Conservation (phyloP, 2,888 invertebrate species). For the Drosophila sordidapex region DNA sequence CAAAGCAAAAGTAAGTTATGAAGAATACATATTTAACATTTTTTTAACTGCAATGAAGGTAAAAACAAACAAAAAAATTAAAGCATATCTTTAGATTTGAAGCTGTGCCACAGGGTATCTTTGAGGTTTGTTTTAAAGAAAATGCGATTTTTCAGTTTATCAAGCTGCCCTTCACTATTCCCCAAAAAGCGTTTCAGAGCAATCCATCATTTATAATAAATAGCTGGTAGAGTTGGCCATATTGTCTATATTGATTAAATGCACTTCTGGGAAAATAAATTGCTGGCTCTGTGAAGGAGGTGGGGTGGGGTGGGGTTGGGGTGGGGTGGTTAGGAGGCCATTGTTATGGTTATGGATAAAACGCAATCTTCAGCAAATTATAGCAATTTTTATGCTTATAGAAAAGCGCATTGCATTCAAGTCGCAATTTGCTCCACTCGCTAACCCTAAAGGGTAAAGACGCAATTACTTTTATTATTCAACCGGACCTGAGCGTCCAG, state of each 20-base stretch:
- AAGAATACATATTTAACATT: not conserved
- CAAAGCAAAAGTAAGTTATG: not conserved
- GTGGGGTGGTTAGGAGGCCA: constrained; percentile 18
- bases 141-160: constrained; percentile 2
- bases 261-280: constrained; percentile 69
- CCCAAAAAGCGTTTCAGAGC: constrained; percentile 35
- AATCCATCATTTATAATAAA: constrained; percentile 74
- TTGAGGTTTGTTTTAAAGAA: not conserved
- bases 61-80: not conserved
- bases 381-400: constrained; percentile 82
- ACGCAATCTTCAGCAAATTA: constrained; percentile 81
- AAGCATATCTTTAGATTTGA: not conserved
- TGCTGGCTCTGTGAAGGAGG: constrained; percentile 28
- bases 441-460: constrained; percentile 83
- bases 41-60: not conserved
- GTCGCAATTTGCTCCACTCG: constrained; percentile 75
- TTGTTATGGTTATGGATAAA: constrained; percentile 77
- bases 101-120: not conserved
- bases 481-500: constrained; percentile 23
- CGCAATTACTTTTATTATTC: constrained; percentile 83
- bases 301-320: not conserved
- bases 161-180: constrained; percentile 32
- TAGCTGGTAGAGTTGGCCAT: constrained; percentile 50
- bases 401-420: constrained; percentile 67
- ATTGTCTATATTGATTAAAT: constrained; percentile 68